Evolutionary conservation across 2,797 vertebrate species (phyloP), one percentile per base, ranked within the genome.

Genomic region (Gallirallus australis): DNA sequence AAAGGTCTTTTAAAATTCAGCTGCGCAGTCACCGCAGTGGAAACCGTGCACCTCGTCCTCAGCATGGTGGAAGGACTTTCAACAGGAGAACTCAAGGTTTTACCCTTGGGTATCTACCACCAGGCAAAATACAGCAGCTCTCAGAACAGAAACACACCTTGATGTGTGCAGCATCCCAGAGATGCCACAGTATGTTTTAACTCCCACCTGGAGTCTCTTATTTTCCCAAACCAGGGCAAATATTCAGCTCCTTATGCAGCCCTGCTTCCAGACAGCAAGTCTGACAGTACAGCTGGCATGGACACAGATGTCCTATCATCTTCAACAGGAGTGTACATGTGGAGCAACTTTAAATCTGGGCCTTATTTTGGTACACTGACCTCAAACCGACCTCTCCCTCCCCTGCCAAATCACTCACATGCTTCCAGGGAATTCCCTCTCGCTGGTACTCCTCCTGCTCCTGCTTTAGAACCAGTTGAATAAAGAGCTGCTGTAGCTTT

Each of bases 401-500:
- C 84, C 70, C 63, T 56, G 79, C 35, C 40, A 64, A 10, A 15
- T 37, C 70, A 96, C 99, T 96, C 98, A 99, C 99, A 2, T 99
- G 99, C 97, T 99, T 99, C 99, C 99, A 99, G n/a, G 99, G 99
- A 96, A 99, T 99, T 31, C 99, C 99, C 83, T 99, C 99, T 84
- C 99, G 98, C 93, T 99, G 99, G 93, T 99, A 99, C 89, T 99
- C 99, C 42, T 99, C 99, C 96, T 99, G 99, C 54, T 99, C 99
- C 94, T 99, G 99, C 97, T 98, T 99, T 75, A 99, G 98, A 75
- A 99, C 99, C 96, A 99, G 98, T 98, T 99, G 99, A 89, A 99
- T 99, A 89, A 99, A 99, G 21, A 99, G 99, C 97, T 99, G 99
- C 97, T 99, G 99, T 35, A 99, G 98, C 93, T 99, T 99, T 89